phyloP scores from a whole-genome alignment of 2,888 invertebrate genomes.

The Euplexia lucipara region DNA sequence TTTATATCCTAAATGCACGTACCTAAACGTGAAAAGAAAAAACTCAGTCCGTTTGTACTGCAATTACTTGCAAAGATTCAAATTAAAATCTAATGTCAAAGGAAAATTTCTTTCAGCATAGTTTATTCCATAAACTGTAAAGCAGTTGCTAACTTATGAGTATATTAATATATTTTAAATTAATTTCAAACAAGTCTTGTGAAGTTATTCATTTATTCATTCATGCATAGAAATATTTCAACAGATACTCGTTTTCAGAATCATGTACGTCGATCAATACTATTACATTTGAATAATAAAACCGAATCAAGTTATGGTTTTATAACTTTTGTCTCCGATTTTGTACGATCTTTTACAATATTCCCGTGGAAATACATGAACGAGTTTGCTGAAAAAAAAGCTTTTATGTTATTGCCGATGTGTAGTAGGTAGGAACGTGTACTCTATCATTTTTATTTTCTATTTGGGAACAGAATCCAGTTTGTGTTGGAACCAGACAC shows the following conservation, averaged over 20 bases:
- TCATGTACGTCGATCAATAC: conserved; percentile 43
- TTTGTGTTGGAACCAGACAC: conserved; percentile 36
- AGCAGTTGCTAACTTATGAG: conserved; percentile 9
- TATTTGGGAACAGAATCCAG: conserved; percentile 20
- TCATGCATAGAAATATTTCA: conserved; percentile 28
- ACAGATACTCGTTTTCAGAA: conserved; percentile 27
- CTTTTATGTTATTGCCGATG: background rate
- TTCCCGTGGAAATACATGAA: conserved; percentile 7
- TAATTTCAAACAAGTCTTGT: conserved; percentile 25
- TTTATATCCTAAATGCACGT: background rate
- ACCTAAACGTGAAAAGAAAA: conserved; percentile 6
- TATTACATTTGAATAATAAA: conserved; percentile 48
- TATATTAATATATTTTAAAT: conserved; percentile 11
- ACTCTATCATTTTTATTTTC: conserved; percentile 23
- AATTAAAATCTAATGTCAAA: conserved; percentile 16
- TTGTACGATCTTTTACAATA: conserved; percentile 19
- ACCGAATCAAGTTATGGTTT: conserved; percentile 34
- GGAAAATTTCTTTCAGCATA: background rate
- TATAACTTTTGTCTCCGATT: conserved; percentile 26
- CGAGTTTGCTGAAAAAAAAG: conserved; percentile 8
- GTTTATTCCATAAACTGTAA: conserved; percentile 20
- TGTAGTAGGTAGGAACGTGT: background rate
- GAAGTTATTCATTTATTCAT: conserved; percentile 32
- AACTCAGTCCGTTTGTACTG: conserved; percentile 1
- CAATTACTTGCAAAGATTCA: conserved; percentile 12